Percentiles rank a stretch among this genome's conserved stretches.
Conservation (phyloP, 1,140 invertebrate species). For the Tribolium madens region DNA sequence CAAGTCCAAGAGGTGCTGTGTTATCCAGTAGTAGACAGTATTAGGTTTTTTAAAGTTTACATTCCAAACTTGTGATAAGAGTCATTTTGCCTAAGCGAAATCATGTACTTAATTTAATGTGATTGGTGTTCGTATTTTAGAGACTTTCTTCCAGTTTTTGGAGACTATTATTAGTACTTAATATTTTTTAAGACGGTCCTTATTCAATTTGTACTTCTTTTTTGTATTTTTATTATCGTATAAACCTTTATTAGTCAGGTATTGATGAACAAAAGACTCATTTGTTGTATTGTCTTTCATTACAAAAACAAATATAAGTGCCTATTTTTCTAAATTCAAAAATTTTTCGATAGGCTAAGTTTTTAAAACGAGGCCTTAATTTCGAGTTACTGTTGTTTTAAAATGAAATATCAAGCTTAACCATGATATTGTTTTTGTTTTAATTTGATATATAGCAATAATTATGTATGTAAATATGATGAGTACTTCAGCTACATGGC, state of each 20-base stretch:
- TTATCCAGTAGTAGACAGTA: constrained; percentile 59
- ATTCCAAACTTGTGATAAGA: constrained; percentile 37
- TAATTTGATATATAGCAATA: constrained; percentile 12
- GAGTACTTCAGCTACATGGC: not conserved
- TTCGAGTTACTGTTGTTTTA: not conserved
- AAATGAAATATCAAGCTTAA: not conserved
- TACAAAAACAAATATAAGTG: constrained; percentile 7
- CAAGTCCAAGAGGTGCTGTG: constrained; percentile 74
- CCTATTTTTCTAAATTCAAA: constrained; percentile 4
- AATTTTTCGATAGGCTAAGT: not conserved
- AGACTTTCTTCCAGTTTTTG: constrained; percentile 29
- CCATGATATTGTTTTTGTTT: constrained; percentile 17
- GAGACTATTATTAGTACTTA: constrained; percentile 16
- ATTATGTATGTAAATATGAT: constrained; percentile 19
- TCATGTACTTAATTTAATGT: constrained; percentile 30
- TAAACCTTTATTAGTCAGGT: too few species aligned
- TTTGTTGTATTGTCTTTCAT: not conserved
- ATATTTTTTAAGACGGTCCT: constrained; percentile 10
- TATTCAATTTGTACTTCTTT: constrained; percentile 35
- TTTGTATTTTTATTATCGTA: constrained; percentile 21
- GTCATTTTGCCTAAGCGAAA: not conserved
- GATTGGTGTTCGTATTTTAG: constrained; percentile 32
- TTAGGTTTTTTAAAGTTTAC: constrained; percentile 17
- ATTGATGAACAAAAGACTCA: constrained; percentile 14
- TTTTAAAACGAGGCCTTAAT: constrained; percentile 22